These are phyloP conservation scores for Antitype chi DNA, from an alignment of 2,888 invertebrate genomes.

Conservation along the genomic window DNA sequence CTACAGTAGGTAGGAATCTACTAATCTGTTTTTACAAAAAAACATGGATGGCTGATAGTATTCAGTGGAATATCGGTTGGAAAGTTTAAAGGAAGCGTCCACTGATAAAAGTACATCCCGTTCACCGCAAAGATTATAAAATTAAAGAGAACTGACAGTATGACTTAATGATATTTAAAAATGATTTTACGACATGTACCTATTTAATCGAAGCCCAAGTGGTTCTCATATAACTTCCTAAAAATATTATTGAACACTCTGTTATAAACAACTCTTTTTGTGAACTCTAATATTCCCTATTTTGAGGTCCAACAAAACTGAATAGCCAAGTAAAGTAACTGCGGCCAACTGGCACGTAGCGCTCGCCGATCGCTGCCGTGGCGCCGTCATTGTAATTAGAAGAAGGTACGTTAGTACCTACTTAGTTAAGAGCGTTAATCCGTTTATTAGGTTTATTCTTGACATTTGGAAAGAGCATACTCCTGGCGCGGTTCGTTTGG, in stretches of 20 bases:
- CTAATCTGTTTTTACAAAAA: constrained; percentile 81
- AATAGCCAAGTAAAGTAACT: too few species aligned
- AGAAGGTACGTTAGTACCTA: too few species aligned
- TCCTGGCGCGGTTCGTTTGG: not conserved
- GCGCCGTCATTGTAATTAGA: not conserved
- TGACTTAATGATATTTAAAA: not conserved
- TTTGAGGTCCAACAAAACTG: not conserved
- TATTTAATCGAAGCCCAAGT: not conserved
- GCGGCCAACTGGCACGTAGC: not conserved
- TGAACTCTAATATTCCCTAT: not conserved
- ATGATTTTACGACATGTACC: not conserved
- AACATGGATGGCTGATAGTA: constrained; percentile 76
- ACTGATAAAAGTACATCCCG: constrained; percentile 84
- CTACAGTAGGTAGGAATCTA: constrained; percentile 45
- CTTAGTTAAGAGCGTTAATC: not conserved
- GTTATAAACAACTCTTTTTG: not conserved
- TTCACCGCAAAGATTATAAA: constrained; percentile 76
- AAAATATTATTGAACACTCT: not conserved
- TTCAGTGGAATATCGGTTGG: constrained; percentile 80
- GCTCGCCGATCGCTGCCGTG: not conserved
- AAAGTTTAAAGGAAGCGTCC: constrained; percentile 78
- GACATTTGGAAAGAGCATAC: not conserved
- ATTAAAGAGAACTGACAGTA: constrained; percentile 32
- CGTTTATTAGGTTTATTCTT: not conserved
- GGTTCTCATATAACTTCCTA: not conserved